These are phyloP conservation scores for Steinernema hermaphroditum DNA, from an alignment of 2,888 invertebrate genomes.

Conservation along the genomic window DNA sequence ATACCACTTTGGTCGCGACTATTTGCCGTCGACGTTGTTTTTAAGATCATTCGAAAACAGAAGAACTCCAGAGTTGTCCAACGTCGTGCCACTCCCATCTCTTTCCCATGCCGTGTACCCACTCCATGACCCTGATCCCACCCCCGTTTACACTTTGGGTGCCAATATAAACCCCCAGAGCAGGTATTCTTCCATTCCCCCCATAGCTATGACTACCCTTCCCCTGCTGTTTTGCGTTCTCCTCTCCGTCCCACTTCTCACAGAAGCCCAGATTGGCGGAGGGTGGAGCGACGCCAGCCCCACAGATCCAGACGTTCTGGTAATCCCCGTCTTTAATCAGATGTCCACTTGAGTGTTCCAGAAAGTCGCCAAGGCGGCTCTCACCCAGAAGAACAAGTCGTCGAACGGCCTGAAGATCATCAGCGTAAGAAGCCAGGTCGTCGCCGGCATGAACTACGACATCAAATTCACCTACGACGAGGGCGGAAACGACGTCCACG, in stretches of 20 bases:
- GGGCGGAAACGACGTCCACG: background rate
- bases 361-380: background rate
- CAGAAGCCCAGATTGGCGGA: background rate
- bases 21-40: too few species aligned
- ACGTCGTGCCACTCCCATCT: too few species aligned
- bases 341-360: background rate
- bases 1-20: too few species aligned
- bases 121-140: background rate
- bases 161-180: background rate
- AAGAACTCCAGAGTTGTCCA: too few species aligned
- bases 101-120: too few species aligned
- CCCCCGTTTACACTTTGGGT: background rate
- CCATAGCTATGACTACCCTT: background rate
- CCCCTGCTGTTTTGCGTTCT: background rate
- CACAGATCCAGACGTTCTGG: background rate
- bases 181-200: background rate
- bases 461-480: conserved; percentile 14
- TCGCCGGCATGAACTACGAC: background rate
- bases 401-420: conserved; percentile 1
- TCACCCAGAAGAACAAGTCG: conserved; percentile 6
- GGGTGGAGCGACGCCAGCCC: background rate
- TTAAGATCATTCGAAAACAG: too few species aligned
- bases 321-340: background rate
- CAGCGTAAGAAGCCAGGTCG: background rate
- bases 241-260: background rate